Evolutionary conservation across 2,888 invertebrate species (phyloP), one percentile per base, ranked within the genome.

Genomic region (Desoria tigrina): DNA sequence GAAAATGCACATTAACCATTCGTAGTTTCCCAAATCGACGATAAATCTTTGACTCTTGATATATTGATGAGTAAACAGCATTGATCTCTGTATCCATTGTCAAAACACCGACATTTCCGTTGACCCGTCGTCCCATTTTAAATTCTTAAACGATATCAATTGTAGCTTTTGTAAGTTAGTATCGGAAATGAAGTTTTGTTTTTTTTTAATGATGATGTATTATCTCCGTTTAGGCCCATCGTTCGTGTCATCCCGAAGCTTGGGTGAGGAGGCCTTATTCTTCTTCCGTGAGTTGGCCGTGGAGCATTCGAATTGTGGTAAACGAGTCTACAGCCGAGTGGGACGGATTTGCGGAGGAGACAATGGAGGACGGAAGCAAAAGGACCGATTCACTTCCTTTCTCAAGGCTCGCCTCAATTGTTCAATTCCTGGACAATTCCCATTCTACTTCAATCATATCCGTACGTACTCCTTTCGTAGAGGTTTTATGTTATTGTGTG

Each of bases 401-500:
- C 83, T 94, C 78, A 96, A 96, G 84, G 89, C 94, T 37, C 86
- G 96, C 64, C 86, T 97, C 55, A 96, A 96, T 82, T 97, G 96
- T 81, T 96, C 95, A 7, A 87, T 96, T 77, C 93, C 95, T 42
- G 96, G 95, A 77, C 94, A 95, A 78, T 93, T 91, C 82, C 96
- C 96, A 9, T 96, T 96, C 82, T 94, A 96, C 83, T 96, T 97
- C 82, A 90, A 97, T 82, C 95, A 97, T 87, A 92, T 96, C 78
- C 94, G 95, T 94, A 86, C 89, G 92, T 88, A 11, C 11, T 32
- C 4, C 32, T 11, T 32, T 32, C n/a, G n/a, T n/a, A n/a, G n/a
- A n/a, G n/a, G n/a, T n/a, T n/a, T n/a, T n/a, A n/a, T n/a, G n/a
- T n/a, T n/a, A n/a, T n/a, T n/a, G n/a, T n/a, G n/a, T n/a, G n/a